Conservation (phyloP, 2,113 vertebrate genomes). For the Microcebus griseorufus region DNA sequence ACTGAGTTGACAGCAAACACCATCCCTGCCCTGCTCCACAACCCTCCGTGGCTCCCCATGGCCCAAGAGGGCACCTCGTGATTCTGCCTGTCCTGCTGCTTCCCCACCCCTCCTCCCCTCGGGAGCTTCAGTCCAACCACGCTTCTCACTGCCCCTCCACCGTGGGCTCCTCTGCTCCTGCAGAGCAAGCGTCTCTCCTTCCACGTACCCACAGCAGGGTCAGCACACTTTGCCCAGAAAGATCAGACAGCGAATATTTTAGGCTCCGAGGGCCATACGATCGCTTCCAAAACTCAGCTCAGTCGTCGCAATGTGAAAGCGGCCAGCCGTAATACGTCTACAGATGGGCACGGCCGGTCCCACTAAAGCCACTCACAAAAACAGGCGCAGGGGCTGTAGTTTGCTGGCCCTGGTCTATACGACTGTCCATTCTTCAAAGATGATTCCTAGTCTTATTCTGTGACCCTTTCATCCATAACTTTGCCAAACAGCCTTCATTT, state of each 20-base stretch:
- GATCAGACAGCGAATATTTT: background rate
- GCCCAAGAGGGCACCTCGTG: background rate
- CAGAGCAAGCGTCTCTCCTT: too few relatives aligned
- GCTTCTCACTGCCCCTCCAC: background rate
- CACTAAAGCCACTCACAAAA: background rate
- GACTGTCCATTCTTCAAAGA: background rate
- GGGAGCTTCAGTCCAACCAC: fast-evolving
- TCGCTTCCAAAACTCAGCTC: background rate
- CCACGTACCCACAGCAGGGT: background rate
- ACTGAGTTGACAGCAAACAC: background rate
- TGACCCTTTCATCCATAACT: background rate
- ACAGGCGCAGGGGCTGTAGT: fast-evolving
- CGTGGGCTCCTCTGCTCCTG: fast-evolving
- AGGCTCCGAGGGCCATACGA: background rate
- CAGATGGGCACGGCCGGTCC: background rate
- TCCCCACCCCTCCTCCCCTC: fast-evolving
- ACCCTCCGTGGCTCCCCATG: background rate
- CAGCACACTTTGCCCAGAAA: background rate
- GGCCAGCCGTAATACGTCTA: background rate
- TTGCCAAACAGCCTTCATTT: background rate
- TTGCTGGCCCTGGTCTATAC: background rate
- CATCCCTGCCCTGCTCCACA: background rate
- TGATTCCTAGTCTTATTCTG: background rate
- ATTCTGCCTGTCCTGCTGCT: background rate
- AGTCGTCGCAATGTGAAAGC: fast-evolving